These are phyloP conservation scores for Indicator indicator DNA, from an alignment of 2,113 vertebrate genomes.

Conservation along the genomic window DNA sequence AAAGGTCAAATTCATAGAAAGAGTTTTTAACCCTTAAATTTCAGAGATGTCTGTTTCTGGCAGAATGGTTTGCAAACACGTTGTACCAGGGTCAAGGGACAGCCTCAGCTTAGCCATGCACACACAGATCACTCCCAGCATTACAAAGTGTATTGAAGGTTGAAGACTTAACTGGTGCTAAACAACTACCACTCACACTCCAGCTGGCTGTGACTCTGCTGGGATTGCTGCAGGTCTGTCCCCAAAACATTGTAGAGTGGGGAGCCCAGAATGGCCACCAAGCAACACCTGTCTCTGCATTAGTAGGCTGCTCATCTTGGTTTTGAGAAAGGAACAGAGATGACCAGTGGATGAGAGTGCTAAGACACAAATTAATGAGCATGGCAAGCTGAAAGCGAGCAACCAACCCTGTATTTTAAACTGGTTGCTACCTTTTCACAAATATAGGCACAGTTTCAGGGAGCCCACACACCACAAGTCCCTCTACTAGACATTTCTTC, in stretches of 20 bases:
- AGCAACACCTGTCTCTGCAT: background rate
- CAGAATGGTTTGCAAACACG: background rate
- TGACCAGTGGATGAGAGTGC: fast-evolving
- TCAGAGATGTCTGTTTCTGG: background rate
- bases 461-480: background rate
- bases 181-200: background rate
- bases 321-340: background rate
- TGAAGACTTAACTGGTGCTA: background rate
- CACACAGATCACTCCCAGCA: fast-evolving
- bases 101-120: background rate
- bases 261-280: background rate
- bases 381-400: background rate
- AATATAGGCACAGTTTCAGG: background rate
- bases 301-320: background rate
- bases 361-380: fast-evolving
- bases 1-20: background rate
- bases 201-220: background rate
- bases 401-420: background rate
- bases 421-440: background rate
- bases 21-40: background rate
- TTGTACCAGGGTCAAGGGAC: background rate
- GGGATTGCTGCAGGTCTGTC: background rate
- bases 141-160: background rate
- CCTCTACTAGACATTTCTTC: background rate
- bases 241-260: background rate